Conservation (phyloP, 2,113 vertebrate species). For the Panthera leo region DNA sequence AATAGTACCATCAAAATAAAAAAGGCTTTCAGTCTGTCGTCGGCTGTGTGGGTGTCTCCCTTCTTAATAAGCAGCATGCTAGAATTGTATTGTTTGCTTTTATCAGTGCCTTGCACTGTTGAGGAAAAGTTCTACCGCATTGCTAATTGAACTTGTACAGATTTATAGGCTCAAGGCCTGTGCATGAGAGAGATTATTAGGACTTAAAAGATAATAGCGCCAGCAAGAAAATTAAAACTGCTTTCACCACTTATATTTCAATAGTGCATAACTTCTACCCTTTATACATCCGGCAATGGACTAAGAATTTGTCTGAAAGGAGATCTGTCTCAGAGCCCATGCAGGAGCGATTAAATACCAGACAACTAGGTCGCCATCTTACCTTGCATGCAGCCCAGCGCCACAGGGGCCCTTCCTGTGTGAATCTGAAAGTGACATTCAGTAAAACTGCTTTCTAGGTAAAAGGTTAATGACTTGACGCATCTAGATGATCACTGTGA, state of each 20-base stretch:
- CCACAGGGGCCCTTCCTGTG: rapidly evolving
- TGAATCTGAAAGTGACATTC: neutral
- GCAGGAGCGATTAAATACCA: neutral
- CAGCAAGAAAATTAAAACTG: slow-evolving; percentile 70
- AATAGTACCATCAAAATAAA: slow-evolving; percentile 85
- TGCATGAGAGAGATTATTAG: slow-evolving; percentile 65
- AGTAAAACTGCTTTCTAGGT: neutral
- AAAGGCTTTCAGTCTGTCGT: slow-evolving; percentile 76
- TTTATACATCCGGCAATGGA: neutral
- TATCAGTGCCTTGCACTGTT: slow-evolving; percentile 40
- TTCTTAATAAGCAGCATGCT: slow-evolving; percentile 53
- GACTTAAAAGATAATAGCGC: slow-evolving; percentile 75
- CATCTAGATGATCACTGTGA: neutral
- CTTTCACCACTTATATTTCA: slow-evolving; percentile 57
- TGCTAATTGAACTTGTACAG: slow-evolving; percentile 50
- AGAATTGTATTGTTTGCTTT: slow-evolving; percentile 64
- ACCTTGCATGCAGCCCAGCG: neutral
- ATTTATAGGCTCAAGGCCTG: slow-evolving; percentile 58
- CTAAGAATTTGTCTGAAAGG: neutral
- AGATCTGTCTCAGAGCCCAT: neutral
- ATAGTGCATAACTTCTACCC: slow-evolving; percentile 28
- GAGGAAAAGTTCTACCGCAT: slow-evolving; percentile 65
- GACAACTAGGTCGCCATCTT: neutral
- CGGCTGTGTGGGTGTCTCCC: slow-evolving; percentile 63
- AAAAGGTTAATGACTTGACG: neutral